Percentiles rank a stretch among this genome's conserved stretches.
These are phyloP conservation scores for Branchinecta lindahli DNA, from an alignment of 1,140 invertebrate genomes.

Conservation along the genomic window DNA sequence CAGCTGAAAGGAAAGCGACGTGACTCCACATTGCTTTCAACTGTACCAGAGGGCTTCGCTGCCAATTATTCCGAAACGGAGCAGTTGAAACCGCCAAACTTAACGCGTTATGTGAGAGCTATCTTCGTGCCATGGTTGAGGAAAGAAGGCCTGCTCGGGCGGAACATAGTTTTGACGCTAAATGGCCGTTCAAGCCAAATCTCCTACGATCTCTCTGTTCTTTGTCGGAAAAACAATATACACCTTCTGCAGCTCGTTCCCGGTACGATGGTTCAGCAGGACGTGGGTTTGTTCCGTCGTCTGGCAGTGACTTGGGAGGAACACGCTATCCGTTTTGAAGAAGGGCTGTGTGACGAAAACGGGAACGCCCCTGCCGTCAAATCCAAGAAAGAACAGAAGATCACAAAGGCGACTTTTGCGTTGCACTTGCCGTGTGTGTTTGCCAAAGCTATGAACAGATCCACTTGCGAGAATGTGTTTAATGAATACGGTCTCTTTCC, in stretches of 20 bases:
- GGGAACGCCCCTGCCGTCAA: too few species aligned
- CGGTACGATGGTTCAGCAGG: not conserved
- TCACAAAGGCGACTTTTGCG: not conserved
- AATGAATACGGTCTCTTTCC: too few species aligned
- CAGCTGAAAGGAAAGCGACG: constrained; percentile 1
- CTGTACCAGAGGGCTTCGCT: not conserved
- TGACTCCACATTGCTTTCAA: not conserved
- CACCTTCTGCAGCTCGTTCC: constrained; percentile 3
- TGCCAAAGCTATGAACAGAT: too few species aligned
- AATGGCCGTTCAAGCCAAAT: constrained; percentile 8
- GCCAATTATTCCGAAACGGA: not conserved
- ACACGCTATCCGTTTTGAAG: not conserved
- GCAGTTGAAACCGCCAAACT: not conserved
- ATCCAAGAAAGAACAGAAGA: not conserved
- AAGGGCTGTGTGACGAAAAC: not conserved
- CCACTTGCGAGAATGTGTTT: too few species aligned
- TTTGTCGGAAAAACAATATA: not conserved
- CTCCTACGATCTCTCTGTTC: constrained; percentile 4
- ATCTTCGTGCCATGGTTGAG: not conserved
- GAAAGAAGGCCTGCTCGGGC: not conserved
- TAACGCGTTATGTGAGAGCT: not conserved
- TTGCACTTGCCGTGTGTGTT: too few species aligned
- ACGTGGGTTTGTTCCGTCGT: not conserved
- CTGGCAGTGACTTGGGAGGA: not conserved
- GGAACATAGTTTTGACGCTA: not conserved